Evolutionary conservation across 2,888 invertebrate species (phyloP).

Genomic region (Atherix ibis): DNA sequence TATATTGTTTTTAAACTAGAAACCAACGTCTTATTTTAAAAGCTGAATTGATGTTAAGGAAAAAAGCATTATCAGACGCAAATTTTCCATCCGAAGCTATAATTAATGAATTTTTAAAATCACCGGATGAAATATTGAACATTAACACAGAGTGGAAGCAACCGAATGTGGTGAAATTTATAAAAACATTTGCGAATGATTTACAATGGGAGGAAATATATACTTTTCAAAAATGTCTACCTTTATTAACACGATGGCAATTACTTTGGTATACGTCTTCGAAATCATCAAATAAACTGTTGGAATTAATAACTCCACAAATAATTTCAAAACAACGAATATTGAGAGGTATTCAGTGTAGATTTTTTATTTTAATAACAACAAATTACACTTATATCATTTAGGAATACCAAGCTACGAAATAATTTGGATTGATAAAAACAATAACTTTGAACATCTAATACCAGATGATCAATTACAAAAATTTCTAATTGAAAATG

Average conservation of each 20-base stretch:
- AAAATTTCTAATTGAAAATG: conserved; percentile 33
- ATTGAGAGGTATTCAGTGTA: no score
- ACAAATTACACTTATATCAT: no score
- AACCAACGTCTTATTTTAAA: conserved; percentile 45
- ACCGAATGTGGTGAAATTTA: conserved; percentile 53
- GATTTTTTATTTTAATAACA: no score
- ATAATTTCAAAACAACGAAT: no score
- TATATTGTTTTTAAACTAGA: conserved; percentile 28
- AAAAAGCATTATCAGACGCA: conserved; percentile 44
- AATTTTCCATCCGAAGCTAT: conserved; percentile 57
- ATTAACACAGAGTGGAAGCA: conserved; percentile 43
- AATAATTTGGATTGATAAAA: conserved; percentile 50
- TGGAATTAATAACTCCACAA: no score
- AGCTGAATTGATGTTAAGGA: conserved; percentile 51
- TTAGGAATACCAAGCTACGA: conserved; percentile 52
- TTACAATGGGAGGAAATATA: conserved; percentile 63
- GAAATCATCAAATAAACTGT: conserved; percentile 10
- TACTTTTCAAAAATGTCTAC: conserved; percentile 60
- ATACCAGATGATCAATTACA: conserved; percentile 44
- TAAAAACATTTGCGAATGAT: conserved; percentile 47
- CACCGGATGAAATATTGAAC: conserved; percentile 37
- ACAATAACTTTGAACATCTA: conserved; percentile 39
- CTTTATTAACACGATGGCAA: conserved; percentile 63
- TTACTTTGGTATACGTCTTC: conserved; percentile 39
- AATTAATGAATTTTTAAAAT: conserved; percentile 53